Evolutionary conservation across 2,113 vertebrate genomes (phyloP).

Genomic region (Tursiops truncatus): DNA sequence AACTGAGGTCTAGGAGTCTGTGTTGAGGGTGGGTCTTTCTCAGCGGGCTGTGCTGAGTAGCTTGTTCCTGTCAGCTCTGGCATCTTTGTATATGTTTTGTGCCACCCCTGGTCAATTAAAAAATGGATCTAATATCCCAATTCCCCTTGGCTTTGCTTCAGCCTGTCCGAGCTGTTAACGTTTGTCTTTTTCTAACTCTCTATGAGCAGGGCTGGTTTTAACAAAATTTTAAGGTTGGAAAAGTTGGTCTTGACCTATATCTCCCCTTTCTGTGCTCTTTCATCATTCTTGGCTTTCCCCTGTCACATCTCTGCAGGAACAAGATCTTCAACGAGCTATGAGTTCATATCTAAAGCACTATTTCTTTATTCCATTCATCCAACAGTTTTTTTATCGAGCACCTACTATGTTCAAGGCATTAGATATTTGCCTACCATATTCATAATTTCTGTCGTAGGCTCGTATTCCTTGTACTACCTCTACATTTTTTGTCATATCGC

Average conservation of each 20-base stretch:
- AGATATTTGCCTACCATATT: background rate
- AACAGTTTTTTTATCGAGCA: background rate
- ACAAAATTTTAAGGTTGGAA: background rate
- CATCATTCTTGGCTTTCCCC: background rate
- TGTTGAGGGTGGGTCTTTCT: background rate
- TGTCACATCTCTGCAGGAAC: background rate
- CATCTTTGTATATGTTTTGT: constrained; percentile 59
- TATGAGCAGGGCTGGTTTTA: background rate
- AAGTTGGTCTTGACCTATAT: background rate
- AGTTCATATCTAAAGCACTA: background rate
- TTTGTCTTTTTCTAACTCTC: constrained; percentile 29
- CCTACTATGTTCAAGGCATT: background rate
- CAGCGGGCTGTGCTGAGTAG: background rate
- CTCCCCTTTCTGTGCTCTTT: background rate
- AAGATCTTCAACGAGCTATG: background rate
- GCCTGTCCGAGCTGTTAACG: constrained; percentile 38
- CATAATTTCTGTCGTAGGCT: background rate
- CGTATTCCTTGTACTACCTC: background rate
- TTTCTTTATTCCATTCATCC: background rate
- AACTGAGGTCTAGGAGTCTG: background rate
- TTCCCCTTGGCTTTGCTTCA: constrained; percentile 46
- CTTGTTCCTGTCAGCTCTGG: background rate
- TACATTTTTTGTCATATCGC: background rate
- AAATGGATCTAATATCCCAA: constrained; percentile 37
- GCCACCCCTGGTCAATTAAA: constrained; percentile 36